Percentiles rank a stretch among this genome's conserved stretches.
These are phyloP conservation scores for Pocillopora verrucosa DNA, from an alignment of 64 coral and sea anemone genomes.

Conservation along the genomic window DNA sequence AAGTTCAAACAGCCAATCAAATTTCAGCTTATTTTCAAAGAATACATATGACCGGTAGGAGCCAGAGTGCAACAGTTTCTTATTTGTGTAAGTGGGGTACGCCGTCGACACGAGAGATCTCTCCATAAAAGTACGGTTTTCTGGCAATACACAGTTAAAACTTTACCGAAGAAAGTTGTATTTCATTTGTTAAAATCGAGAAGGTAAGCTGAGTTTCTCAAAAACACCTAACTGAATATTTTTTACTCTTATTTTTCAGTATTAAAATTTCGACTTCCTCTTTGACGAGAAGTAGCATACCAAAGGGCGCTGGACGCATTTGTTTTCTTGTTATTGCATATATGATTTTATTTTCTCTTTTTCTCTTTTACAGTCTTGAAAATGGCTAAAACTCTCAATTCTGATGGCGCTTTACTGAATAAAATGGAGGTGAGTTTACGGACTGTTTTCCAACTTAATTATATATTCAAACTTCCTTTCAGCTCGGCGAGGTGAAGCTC, in stretches of 20 bases:
- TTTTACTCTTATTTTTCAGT: not conserved
- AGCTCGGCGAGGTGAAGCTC: not conserved
- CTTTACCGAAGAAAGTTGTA: not conserved
- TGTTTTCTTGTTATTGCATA: too few relatives aligned
- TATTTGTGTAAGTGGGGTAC: not conserved
- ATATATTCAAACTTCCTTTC: not conserved
- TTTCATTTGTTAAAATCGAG: not conserved
- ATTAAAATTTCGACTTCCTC: constrained; percentile 15
- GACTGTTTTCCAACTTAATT: not conserved
- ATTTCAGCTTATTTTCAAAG: not conserved
- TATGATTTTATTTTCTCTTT: not conserved
- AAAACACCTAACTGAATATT: not conserved
- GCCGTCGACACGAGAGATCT: not conserved
- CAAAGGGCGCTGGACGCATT: not conserved
- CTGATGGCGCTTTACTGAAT: not conserved
- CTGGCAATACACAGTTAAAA: not conserved
- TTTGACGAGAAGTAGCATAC: not conserved
- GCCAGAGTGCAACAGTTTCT: not conserved
- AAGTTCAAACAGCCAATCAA: not conserved
- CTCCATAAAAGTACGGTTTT: not conserved
- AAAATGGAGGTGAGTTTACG: constrained; percentile 11
- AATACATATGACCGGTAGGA: not conserved
- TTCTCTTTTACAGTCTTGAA: not conserved
- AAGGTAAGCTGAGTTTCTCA: not conserved
- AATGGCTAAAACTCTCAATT: constrained; percentile 1